Base-by-base conservation (phyloP, 92 coral and sea anemone genomes). In the Porites lobata region DNA sequence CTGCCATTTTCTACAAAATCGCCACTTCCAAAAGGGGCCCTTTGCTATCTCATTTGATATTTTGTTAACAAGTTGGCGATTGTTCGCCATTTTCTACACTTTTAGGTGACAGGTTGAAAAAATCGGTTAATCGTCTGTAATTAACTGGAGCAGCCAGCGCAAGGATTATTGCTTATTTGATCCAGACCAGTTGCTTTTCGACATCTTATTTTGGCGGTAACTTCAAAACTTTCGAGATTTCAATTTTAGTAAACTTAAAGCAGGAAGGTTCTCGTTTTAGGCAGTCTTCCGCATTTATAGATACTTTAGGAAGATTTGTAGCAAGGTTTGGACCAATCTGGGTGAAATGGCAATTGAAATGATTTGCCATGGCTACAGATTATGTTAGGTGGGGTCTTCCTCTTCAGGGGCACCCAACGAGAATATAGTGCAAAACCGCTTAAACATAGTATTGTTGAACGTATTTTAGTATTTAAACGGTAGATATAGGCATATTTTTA, bases 101-200 rank as follows among this genome's bases (percentile, higher is more conserved):
- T 29, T 29, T 29, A 29, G 32, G 32, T 29, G 87, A 78, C 17
- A 72, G 58, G 65, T 90, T 90, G 22, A 86, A 90, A 7, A 86
- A 10, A 7, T 75, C 64, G 1, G 83, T 65, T 24, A 79, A 21
- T 38, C 76, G 69, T 14, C 21, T 73, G 20, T 43, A 53, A 19
- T 81, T 87, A 7, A 86, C 43, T 68, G 90, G 87, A 72, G 83
- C 87, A 51, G 83, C 77, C 11, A 72, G 22, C 72, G 67, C 53
- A 19, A 90, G 24, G 59, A 85, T 68, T 80, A 18, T 57, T 62
- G 10, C 62, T 32, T 50, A 86, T 85, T 64, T 86, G 53, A 43
- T 86, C 90, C 2, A 74, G 9, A 26, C 90, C 93, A 2, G 77
- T 80, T 18, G 85, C 86, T 52, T 86, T 86, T 7, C 65, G n/a